Evolutionary conservation across 2,888 invertebrate species (phyloP).

Genomic region (Leptinotarsa peninsularis): DNA sequence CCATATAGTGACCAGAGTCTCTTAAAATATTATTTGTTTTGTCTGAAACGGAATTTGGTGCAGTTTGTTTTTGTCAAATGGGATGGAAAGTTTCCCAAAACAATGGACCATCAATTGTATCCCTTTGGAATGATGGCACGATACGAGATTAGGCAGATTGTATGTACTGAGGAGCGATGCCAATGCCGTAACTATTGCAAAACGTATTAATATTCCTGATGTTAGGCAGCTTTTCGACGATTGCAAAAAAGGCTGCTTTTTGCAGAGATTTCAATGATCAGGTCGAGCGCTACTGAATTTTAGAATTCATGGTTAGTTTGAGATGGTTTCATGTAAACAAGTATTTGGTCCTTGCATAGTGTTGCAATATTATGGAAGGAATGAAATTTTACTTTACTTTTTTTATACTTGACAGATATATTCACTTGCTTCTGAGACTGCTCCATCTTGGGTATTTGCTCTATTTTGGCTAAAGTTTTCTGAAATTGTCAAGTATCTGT

Average conservation of each 20-base stretch:
- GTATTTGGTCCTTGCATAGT: too few species aligned
- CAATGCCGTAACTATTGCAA: slow-evolving; percentile 57
- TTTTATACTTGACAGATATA: too few species aligned
- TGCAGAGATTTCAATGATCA: neutral
- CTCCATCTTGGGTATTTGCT: too few species aligned
- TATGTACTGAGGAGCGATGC: slow-evolving; percentile 60
- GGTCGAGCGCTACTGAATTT: too few species aligned
- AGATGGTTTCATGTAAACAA: too few species aligned
- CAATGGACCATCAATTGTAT: slow-evolving; percentile 42
- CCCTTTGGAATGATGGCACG: slow-evolving; percentile 57
- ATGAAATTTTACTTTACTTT: too few species aligned
- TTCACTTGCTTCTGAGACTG: too few species aligned
- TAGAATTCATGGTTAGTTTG: too few species aligned
- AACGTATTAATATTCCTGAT: slow-evolving; percentile 8
- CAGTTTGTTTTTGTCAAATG: slow-evolving; percentile 32
- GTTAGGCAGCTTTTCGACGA: slow-evolving; percentile 12
- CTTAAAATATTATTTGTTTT: slow-evolving; percentile 10
- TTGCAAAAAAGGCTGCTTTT: neutral
- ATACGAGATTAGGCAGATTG: slow-evolving; percentile 55
- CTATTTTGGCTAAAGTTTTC: too few species aligned
- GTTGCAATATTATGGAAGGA: too few species aligned
- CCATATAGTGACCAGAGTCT: neutral
- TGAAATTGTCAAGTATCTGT: too few species aligned
- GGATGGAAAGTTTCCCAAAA: slow-evolving; percentile 29
- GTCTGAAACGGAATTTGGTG: slow-evolving; percentile 12